Evolutionary conservation across 2,113 vertebrate species (phyloP).

Genomic region (Calyptommatus sinebrachiatus): DNA sequence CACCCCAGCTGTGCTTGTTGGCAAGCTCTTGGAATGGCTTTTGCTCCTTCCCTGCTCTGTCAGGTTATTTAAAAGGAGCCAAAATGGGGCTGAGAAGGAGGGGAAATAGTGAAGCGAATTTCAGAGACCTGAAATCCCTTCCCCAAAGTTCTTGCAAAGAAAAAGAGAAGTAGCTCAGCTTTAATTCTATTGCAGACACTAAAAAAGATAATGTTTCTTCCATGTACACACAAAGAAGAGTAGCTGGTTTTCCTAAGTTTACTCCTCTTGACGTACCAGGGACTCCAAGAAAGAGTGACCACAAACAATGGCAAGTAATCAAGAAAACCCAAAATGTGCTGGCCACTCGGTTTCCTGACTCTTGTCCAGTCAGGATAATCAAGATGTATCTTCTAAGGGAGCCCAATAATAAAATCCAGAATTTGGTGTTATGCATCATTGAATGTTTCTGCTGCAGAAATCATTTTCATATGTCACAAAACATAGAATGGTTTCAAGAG

Average conservation of each 20-base stretch:
- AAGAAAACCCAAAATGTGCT: not conserved
- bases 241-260: too few species aligned
- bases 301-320: not conserved
- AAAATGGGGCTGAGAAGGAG: too few species aligned
- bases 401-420: not conserved
- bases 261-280: not conserved
- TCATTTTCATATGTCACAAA: not conserved
- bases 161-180: not conserved
- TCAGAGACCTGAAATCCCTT: too few species aligned
- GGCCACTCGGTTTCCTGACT: not conserved
- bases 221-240: not conserved
- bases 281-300: not conserved
- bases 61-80: too few species aligned
- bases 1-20: too few species aligned
- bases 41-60: too few species aligned
- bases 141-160: not conserved
- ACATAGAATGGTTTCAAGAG: not conserved
- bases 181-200: not conserved
- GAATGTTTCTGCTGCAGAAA: not conserved
- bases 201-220: not conserved
- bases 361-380: not conserved
- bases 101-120: too few species aligned
- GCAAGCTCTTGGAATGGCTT: too few species aligned
- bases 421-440: not conserved
- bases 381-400: not conserved